Evolutionary conservation across 2,797 vertebrate genomes (phyloP).

Genomic region (Chanos chanos): DNA sequence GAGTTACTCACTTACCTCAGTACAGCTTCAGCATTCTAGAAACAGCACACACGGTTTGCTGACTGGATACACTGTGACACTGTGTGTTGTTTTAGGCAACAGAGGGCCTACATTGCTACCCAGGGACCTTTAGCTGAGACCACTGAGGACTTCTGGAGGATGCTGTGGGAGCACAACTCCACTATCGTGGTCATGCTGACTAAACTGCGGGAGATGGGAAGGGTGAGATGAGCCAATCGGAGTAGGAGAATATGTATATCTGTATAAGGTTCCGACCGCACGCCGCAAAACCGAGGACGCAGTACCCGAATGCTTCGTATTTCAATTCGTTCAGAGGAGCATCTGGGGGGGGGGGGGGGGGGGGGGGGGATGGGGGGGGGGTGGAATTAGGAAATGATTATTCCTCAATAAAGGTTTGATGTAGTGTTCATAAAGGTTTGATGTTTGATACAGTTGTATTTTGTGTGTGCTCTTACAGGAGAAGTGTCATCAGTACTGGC

Average conservation of each 20-base stretch:
- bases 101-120: conserved; percentile 93
- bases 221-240: conserved; percentile 68
- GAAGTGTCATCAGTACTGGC: conserved; percentile 99
- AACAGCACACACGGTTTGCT: too few relatives aligned
- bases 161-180: conserved; percentile 98
- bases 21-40: too few relatives aligned
- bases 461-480: conserved; percentile 68
- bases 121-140: conserved; percentile 96
- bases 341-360: too few relatives aligned
- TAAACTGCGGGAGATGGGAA: conserved; percentile 93
- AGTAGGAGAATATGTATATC: not conserved
- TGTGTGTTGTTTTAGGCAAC: conserved; percentile 72
- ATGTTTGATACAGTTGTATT: not conserved
- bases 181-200: conserved; percentile 98
- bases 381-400: too few relatives aligned
- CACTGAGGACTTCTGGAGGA: conserved; percentile 97
- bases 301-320: too few relatives aligned
- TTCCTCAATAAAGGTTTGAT: too few relatives aligned
- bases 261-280: too few relatives aligned
- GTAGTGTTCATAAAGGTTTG: not conserved
- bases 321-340: too few relatives aligned
- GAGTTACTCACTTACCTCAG: too few relatives aligned
- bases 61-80: too few relatives aligned
- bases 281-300: too few relatives aligned
- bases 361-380: too few relatives aligned